These are phyloP conservation scores for Caenorhabditis sp. DNA, from an alignment of 2,888 invertebrate species.

Conservation along the genomic window DNA sequence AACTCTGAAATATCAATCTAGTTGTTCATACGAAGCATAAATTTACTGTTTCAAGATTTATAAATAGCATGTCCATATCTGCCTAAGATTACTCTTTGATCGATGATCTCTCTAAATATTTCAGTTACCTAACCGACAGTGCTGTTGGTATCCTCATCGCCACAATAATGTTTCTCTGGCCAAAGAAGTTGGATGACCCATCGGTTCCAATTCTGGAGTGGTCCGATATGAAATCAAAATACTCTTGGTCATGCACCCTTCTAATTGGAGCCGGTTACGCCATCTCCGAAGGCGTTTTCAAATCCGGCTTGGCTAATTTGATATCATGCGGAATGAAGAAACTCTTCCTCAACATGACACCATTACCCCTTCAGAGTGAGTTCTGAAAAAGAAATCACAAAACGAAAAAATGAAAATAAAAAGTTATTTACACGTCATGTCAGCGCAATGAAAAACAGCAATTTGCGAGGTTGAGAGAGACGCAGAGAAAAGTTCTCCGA, in stretches of 20 bases:
- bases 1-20: no score
- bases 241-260: constrained; percentile 48
- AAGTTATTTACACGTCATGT: no score
- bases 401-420: no score
- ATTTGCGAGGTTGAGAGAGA: no score
- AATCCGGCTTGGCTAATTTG: constrained; percentile 37
- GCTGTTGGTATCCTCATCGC: constrained; percentile 38
- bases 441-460: no score
- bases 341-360: constrained; percentile 28
- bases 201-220: constrained; percentile 46
- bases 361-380: constrained; percentile 35
- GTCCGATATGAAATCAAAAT: constrained; percentile 46
- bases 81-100: neutral
- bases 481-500: no score
- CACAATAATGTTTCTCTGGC: constrained; percentile 46
- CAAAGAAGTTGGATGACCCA: constrained; percentile 23
- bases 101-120: neutral
- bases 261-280: constrained; percentile 55
- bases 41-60: no score
- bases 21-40: no score
- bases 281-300: constrained; percentile 49
- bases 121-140: constrained; percentile 36
- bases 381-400: no score
- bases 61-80: no score
- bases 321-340: constrained; percentile 41